These are phyloP conservation scores for Myopa tessellatipennis DNA, from an alignment of 2,888 invertebrate species.

Conservation along the genomic window DNA sequence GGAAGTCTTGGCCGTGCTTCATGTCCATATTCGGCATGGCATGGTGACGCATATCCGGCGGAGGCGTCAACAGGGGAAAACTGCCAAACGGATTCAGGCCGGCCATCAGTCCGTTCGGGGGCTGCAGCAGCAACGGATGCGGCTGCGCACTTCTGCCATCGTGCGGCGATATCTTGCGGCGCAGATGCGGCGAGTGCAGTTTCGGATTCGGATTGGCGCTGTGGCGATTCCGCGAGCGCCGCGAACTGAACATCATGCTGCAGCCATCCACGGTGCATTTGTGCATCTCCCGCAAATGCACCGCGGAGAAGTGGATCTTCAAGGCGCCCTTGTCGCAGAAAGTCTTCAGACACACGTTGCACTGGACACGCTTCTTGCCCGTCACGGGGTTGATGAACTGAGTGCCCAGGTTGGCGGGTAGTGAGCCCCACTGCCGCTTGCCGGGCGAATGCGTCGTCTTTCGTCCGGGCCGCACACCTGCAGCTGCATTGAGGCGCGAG, in stretches of 20 bases:
- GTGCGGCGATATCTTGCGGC: constrained; percentile 93
- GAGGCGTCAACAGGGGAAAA: constrained; percentile 81
- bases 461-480: constrained; percentile 56
- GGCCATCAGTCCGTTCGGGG: constrained; percentile 70
- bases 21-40: constrained; percentile 71
- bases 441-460: constrained; percentile 70
- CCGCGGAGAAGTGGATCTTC: constrained; percentile 99
- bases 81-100: constrained; percentile 81
- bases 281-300: constrained; percentile 99
- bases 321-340: constrained; percentile 99
- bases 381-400: constrained; percentile 93
- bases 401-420: constrained; percentile 85
- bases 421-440: constrained; percentile 83
- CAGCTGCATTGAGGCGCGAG: constrained; percentile 54
- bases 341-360: constrained; percentile 97
- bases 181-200: constrained; percentile 92
- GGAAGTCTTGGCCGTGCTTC: constrained; percentile 74
- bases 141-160: constrained; percentile 91
- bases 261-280: constrained; percentile 99
- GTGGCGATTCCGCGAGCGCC: constrained; percentile 94
- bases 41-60: constrained; percentile 66
- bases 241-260: constrained; percentile 99
- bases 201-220: constrained; percentile 99
- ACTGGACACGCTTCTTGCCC: constrained; percentile 96
- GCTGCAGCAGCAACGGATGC: constrained; percentile 82